These are phyloP conservation scores for Onychomys leucogaster DNA, from an alignment of 2,797 vertebrate genomes.

Conservation along the genomic window DNA sequence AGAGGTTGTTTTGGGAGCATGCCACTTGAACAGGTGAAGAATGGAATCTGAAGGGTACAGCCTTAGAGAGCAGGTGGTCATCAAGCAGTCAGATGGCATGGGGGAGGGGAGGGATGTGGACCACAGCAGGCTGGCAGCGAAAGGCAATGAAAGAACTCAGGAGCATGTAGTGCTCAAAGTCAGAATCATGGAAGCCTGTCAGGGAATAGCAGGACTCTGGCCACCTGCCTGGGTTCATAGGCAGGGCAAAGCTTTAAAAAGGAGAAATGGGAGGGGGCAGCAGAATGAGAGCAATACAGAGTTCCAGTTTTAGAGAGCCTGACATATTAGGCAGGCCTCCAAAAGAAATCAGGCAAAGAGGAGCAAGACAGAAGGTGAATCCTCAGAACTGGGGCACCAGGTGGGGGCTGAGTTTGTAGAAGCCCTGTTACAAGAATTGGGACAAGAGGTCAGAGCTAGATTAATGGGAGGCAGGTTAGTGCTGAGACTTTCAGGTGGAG, in stretches of 20 bases:
- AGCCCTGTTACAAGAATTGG: conserved; percentile 65
- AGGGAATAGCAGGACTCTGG: conserved; percentile 79
- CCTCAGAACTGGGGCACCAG: conserved; percentile 79
- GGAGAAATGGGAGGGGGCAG: conserved; percentile 29
- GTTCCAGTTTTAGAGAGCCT: conserved; percentile 67
- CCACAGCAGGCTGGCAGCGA: conserved; percentile 62
- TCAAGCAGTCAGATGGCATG: conserved; percentile 78
- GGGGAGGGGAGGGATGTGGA: conserved; percentile 29
- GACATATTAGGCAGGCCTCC: conserved; percentile 81
- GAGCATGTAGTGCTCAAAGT: conserved; percentile 43
- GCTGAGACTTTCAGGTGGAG: background rate
- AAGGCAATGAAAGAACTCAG: conserved; percentile 44
- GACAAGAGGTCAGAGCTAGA: conserved; percentile 65
- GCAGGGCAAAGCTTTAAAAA: conserved; percentile 79
- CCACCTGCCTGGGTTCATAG: conserved; percentile 80
- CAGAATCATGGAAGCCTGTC: conserved; percentile 72
- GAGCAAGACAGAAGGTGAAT: conserved; percentile 76
- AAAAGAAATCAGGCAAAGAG: conserved; percentile 66
- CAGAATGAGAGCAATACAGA: background rate
- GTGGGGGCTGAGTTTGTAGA: conserved; percentile 62
- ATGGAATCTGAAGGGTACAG: conserved; percentile 30
- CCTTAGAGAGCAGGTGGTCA: conserved; percentile 77
- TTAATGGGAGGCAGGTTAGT: conserved; percentile 31
- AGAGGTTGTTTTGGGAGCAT: conserved; percentile 53
- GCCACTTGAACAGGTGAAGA: conserved; percentile 5